A percentile compares a stretch with the other conserved stretches of the same genome.
phyloP scores from a whole-genome alignment of 2,797 vertebrate genomes.

The Menidia menidia region DNA sequence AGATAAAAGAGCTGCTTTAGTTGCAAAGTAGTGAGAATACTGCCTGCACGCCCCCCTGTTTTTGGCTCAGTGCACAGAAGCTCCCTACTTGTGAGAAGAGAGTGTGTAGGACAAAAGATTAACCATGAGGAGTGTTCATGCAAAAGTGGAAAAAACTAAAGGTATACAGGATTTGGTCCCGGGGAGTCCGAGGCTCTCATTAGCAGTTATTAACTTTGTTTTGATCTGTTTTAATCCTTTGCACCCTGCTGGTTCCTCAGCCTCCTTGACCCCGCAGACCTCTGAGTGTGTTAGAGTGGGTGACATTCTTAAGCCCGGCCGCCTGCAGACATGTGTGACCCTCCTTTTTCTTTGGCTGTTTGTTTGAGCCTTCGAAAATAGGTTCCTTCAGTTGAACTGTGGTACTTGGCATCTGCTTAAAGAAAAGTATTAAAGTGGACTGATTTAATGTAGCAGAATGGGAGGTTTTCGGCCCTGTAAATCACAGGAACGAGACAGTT shows the following conservation, averaged over 20 bases:
- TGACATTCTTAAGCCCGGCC: constrained; percentile 56
- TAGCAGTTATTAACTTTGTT: constrained; percentile 84
- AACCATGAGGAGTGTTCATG: constrained; percentile 41
- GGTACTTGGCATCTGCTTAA: constrained; percentile 60
- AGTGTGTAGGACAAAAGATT: constrained; percentile 49
- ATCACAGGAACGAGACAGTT: constrained; percentile 50
- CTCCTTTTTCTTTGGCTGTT: constrained; percentile 52
- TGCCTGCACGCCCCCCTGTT: background rate
- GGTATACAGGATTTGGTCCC: constrained; percentile 53
- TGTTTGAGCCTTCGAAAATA: constrained; percentile 64
- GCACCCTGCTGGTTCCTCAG: constrained; percentile 66
- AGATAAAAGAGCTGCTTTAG: background rate
- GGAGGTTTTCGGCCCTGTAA: constrained; percentile 53
- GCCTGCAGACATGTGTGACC: constrained; percentile 67
- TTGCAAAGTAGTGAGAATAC: constrained; percentile 27
- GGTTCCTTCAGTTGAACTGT: constrained; percentile 58
- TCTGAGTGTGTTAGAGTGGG: constrained; percentile 34
- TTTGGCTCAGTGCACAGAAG: constrained; percentile 24
- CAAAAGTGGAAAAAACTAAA: constrained; percentile 46
- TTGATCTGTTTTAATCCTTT: constrained; percentile 84
- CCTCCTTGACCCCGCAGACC: constrained; percentile 49
- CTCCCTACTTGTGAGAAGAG: constrained; percentile 30
- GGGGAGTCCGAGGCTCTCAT: constrained; percentile 76
- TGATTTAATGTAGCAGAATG: constrained; percentile 68
- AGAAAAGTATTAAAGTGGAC: constrained; percentile 61